Conservation (phyloP, 2,888 invertebrate species). For the Tiphia femorata region DNA sequence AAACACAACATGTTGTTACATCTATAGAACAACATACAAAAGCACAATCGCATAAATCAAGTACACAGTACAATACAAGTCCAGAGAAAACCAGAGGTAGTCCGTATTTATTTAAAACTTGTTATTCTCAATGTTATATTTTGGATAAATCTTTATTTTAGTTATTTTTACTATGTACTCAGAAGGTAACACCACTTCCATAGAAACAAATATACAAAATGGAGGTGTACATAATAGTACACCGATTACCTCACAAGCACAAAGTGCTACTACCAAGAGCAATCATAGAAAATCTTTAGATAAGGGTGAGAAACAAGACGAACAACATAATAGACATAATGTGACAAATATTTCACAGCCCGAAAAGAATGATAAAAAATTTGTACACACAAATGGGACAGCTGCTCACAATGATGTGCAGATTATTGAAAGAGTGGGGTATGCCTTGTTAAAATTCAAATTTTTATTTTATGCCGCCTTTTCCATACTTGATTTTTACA, state of each 20-base stretch:
- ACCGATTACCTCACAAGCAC: constrained; percentile 56
- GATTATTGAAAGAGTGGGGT: constrained; percentile 70
- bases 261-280: constrained; percentile 66
- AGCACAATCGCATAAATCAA: constrained; percentile 62
- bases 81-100: constrained; percentile 71
- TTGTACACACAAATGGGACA: constrained; percentile 68
- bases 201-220: constrained; percentile 62
- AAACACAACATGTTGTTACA: constrained; percentile 52
- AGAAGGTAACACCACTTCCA: constrained; percentile 54
- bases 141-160: background rate
- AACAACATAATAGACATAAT: constrained; percentile 62
- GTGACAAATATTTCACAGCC: constrained; percentile 57
- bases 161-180: background rate
- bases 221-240: constrained; percentile 62
- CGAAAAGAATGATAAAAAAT: constrained; percentile 64
- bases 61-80: constrained; percentile 67
- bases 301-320: constrained; percentile 68
- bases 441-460: too few relatives aligned
- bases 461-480: background rate
- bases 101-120: constrained; percentile 57
- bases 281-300: constrained; percentile 73
- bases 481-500: background rate
- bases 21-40: constrained; percentile 62
- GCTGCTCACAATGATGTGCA: constrained; percentile 68
- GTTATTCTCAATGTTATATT: background rate